Evolutionary conservation across 2,113 vertebrate species (phyloP), one percentile per base, ranked within the genome.

Genomic region (Poecilia latipinna): DNA sequence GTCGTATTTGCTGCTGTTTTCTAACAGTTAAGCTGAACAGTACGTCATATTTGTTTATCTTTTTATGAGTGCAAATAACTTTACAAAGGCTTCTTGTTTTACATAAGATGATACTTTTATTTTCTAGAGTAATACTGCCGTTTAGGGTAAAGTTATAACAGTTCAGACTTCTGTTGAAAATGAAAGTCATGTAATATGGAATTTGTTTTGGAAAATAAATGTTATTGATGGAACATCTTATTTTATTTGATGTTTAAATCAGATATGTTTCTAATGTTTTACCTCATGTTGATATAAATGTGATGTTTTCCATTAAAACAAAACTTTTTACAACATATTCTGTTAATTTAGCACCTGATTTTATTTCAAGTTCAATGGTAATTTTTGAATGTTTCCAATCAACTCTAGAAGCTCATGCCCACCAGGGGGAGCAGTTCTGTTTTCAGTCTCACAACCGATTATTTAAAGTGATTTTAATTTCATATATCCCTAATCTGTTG

Each of bases 141-240:
- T 85, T 75, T 31, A 68, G 48, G 24, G 60, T 2, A 28, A 5
- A 1, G 44, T 70, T 57, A 31, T 70, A 78, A 33, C 4, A n/a
- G 22, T 70, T 67, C 19, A 74, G 61, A 66, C 39, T 35, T 8
- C 22, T 74, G 28, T 77, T 73, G 3, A 33, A 31, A 4, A 69
- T 28, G 3, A 63, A 11, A 32, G 32, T 19, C 7, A n/a, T 57
- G 19, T 57, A 24, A 57, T 10, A 22, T 17, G 17, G 13, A 8
- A 63, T 63, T 63, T 63, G 15, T 8, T 63, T 63, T 63, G 29
- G 31, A 32, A 32, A 63, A 63, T 32, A 4, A 32, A 32, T 31
- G 32, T 64, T 28, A 19, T 33, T 33, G 8, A 65, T 22, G 15
- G 26, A 61, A 61, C 28, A 31, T 17, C 13, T 61, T 29, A 22